A percentile compares a stretch with the other conserved stretches of the same genome.
Evolutionary conservation across 2,888 invertebrate genomes (phyloP).

Genomic region (Lepidochrysops patricia): DNA sequence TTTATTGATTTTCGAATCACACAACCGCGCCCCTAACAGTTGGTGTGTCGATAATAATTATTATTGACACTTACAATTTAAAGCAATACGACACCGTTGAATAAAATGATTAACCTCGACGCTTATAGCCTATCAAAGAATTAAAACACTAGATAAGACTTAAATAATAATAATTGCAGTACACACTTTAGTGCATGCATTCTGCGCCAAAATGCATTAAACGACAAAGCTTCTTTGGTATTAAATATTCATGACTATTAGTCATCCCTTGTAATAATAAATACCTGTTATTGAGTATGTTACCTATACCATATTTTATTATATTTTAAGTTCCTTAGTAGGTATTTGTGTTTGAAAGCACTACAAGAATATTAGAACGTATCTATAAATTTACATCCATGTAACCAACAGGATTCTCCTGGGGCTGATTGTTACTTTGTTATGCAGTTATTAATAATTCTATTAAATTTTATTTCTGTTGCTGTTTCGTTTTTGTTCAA

Average conservation of each 20-base stretch:
- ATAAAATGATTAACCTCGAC: slow-evolving; percentile 70
- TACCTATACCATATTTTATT: background rate
- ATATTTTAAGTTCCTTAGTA: too few species aligned
- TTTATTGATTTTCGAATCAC: slow-evolving; percentile 57
- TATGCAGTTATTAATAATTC: slow-evolving; percentile 5
- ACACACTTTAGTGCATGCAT: background rate
- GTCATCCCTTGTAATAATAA: too few species aligned
- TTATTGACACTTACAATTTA: slow-evolving; percentile 31
- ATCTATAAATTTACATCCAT: background rate
- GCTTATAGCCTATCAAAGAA: slow-evolving; percentile 35
- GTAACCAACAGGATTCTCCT: background rate
- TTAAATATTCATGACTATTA: too few species aligned
- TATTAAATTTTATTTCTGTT: slow-evolving; percentile 4
- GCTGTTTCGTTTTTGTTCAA: background rate
- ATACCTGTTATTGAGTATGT: too few species aligned
- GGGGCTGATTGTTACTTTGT: slow-evolving; percentile 7
- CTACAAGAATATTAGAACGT: too few species aligned
- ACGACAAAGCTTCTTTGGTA: background rate
- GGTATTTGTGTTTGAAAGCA: too few species aligned
- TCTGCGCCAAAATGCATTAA: too few species aligned
- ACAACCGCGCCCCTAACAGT: slow-evolving; percentile 49
- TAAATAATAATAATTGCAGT: too few species aligned
- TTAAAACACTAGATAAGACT: background rate
- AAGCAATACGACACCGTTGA: slow-evolving; percentile 56
- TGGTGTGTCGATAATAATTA: slow-evolving; percentile 65